Evolutionary conservation across 2,113 vertebrate species (phyloP), one percentile per base, ranked within the genome.

Genomic region (Crotalus viridis): DNA sequence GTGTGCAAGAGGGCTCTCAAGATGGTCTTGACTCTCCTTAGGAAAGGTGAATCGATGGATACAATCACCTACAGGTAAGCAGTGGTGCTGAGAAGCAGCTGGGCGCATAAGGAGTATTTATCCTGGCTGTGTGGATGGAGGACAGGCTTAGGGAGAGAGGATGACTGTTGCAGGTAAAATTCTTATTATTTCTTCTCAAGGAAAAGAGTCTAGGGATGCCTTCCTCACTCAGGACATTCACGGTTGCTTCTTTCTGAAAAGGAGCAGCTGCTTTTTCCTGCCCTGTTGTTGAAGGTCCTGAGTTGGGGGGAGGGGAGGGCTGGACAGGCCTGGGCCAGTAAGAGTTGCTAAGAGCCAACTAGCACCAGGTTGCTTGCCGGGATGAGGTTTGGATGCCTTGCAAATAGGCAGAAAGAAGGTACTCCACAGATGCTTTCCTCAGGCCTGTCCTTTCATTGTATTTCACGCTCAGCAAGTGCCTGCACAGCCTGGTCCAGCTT

Each of bases 401-500:
- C 46, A 87, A 87, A 51, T 8, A 43, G 33, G 33, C 33, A 21
- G 74, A 33, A 91, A 21, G 92, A 39, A 91, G 93, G 91, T 74
- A 7, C 94, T 39, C 91, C 94, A 57, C 85, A 90, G 33, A 0
- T 56, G 55, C 9, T 52, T 2, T 24, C 81, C 95, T n/a, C 81
- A 95, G 90, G 64, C 87, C 1, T 95, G 95, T 95, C 94, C 48
- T 96, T 74, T 95, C 22, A 13, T 94, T 24, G 26, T 95, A 93
- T 91, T 94, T 94, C 96, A n/a, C 87, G 94, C 88, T 93, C 96
- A 99, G 99, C 96, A 98, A 98, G 96, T 99, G 98, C 89, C 90
- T 99, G 5, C 98, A 97, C 95, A 98, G 96, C 94, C 98, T 99
- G 96, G 98, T 99, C 96, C 97, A 98, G 94, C 97, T 99, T 96